These are phyloP conservation scores for Eupithecia abbreviata DNA, from an alignment of 2,888 invertebrate genomes.

Conservation along the genomic window DNA sequence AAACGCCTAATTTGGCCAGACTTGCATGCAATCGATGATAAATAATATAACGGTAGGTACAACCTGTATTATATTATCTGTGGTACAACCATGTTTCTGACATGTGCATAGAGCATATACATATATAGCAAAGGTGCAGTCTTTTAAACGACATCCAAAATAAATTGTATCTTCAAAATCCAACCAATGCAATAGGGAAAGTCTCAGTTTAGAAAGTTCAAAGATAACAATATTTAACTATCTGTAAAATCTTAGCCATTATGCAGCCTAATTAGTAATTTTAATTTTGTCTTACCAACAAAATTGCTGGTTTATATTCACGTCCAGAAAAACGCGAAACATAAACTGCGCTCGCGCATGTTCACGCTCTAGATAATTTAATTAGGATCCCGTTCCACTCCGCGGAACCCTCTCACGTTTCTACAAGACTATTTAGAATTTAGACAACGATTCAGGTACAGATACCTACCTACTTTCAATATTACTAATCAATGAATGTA, in stretches of 20 bases:
- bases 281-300: slow-evolving; percentile 48
- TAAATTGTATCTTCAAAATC: neutral
- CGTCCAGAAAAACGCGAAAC: slow-evolving; percentile 60
- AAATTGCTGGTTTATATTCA: slow-evolving; percentile 59
- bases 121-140: no score
- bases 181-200: slow-evolving; percentile 7
- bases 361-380: slow-evolving; percentile 79
- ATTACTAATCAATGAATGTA: no score
- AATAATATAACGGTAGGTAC: no score
- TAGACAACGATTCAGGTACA: slow-evolving; percentile 29
- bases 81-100: no score
- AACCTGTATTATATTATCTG: no score
- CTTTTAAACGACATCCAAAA: neutral
- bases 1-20: no score
- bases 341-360: slow-evolving; percentile 65
- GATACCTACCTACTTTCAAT: neutral
- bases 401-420: slow-evolving; percentile 69
- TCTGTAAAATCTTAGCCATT: slow-evolving; percentile 39
- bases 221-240: slow-evolving; percentile 30
- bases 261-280: slow-evolving; percentile 42
- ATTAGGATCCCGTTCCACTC: slow-evolving; percentile 81
- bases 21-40: no score
- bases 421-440: slow-evolving; percentile 65
- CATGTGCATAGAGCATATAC: no score
- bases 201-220: slow-evolving; percentile 31